Evolutionary conservation across 2,113 vertebrate genomes (phyloP).

Genomic region (Gulo gulo): DNA sequence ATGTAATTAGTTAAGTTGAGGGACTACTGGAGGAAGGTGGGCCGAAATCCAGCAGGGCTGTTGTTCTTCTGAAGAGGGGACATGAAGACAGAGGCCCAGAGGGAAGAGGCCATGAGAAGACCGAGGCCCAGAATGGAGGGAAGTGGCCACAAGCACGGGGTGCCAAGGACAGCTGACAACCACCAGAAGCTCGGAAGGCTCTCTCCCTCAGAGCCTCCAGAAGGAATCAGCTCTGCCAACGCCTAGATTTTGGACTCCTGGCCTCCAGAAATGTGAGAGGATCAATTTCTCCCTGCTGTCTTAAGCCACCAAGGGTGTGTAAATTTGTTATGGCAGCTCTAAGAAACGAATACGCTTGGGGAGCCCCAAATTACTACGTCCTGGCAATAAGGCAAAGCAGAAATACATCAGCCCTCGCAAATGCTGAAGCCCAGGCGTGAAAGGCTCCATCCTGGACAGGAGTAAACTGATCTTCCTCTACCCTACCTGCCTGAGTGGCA

Average conservation of each 20-base stretch:
- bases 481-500: background rate
- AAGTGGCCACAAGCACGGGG: background rate
- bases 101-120: background rate
- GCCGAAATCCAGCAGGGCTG: background rate
- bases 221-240: background rate
- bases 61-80: background rate
- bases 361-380: background rate
- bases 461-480: background rate
- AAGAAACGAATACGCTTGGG: background rate
- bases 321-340: too few relatives aligned
- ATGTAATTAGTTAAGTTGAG: background rate
- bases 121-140: rapidly evolving
- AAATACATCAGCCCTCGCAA: background rate
- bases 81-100: background rate
- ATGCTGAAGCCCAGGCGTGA: background rate
- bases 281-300: background rate
- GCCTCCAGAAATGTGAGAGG: background rate
- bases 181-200: background rate
- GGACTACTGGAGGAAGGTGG: background rate
- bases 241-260: background rate
- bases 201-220: background rate
- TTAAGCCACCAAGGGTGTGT: background rate
- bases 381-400: background rate
- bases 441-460: background rate
- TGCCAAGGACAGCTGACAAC: background rate